Conservation (phyloP, 2,113 vertebrate species). For the Dipodomys stephensi region DNA sequence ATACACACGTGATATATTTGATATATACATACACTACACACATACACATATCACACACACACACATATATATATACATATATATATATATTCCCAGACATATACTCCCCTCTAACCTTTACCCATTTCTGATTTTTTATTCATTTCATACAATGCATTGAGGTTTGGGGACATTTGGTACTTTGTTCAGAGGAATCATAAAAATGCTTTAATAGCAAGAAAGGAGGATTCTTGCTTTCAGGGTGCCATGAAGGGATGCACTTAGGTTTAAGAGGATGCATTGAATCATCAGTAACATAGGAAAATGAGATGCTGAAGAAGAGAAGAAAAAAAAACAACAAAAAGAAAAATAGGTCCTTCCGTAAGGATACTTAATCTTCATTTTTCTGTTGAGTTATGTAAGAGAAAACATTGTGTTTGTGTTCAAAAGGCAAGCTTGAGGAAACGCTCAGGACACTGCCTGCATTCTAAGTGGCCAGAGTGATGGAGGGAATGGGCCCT, state of each 20-base stretch:
- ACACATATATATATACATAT: fast-evolving
- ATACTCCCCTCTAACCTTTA: not conserved
- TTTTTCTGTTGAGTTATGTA: constrained; percentile 80
- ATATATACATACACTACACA: too few relatives aligned
- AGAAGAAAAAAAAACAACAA: not conserved
- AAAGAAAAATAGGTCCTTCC: constrained; percentile 54
- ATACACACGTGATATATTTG: too few relatives aligned
- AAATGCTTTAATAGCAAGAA: not conserved
- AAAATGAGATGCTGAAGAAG: not conserved
- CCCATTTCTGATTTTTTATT: not conserved
- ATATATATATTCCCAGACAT: not conserved
- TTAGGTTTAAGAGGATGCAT: not conserved
- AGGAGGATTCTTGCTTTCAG: not conserved
- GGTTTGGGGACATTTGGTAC: not conserved
- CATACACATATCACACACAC: too few relatives aligned
- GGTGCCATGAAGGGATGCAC: too few relatives aligned
- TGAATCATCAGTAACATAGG: constrained; percentile 1
- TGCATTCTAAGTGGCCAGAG: constrained; percentile 82
- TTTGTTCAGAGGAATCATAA: not conserved
- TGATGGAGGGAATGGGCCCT: constrained; percentile 58
- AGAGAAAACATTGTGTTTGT: constrained; percentile 79
- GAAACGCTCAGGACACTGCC: not conserved
- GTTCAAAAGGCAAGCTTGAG: constrained; percentile 82
- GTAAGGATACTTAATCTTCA: constrained; percentile 59
- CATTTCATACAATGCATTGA: constrained; percentile 20